Evolutionary conservation across 2,113 vertebrate species (phyloP).

Genomic region (Spheniscus mendiculus): DNA sequence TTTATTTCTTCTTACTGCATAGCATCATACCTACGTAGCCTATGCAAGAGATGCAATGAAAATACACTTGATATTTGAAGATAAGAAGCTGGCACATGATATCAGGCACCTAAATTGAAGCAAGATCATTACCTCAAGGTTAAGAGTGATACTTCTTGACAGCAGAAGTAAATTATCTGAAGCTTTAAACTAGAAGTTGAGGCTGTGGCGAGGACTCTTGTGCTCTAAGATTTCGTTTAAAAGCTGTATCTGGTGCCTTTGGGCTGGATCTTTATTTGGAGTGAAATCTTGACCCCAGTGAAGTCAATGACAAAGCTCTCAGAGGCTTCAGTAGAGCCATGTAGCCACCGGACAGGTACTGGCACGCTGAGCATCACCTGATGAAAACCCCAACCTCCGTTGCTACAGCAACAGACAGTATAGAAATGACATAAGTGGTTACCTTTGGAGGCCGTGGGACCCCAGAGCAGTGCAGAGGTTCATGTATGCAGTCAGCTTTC

Average conservation of each 20-base stretch:
- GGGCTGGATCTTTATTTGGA: not conserved
- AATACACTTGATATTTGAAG: slow-evolving; percentile 19
- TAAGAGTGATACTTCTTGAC: not conserved
- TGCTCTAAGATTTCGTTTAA: not conserved
- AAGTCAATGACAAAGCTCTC: not conserved
- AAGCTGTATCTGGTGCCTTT: not conserved
- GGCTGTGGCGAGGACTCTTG: not conserved
- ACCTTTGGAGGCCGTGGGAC: not conserved
- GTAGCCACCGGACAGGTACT: not conserved
- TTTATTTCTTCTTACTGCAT: not conserved
- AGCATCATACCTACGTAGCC: not conserved
- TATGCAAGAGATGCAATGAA: not conserved
- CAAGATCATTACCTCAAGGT: not conserved
- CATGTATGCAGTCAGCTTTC: not conserved
- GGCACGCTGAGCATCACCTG: not conserved
- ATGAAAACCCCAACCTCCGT: not conserved
- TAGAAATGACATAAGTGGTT: not conserved
- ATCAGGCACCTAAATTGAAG: not conserved
- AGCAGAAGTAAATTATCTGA: not conserved
- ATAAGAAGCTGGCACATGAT: not conserved
- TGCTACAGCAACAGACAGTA: not conserved
- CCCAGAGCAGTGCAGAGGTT: not conserved
- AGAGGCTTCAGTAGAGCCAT: not conserved
- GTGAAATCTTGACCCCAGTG: not conserved
- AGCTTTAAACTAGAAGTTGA: not conserved